A percentile compares a stretch with the other conserved stretches of the same genome.
phyloP scores from a whole-genome alignment of 1,140 invertebrate genomes.

The Drosophila aff. region DNA sequence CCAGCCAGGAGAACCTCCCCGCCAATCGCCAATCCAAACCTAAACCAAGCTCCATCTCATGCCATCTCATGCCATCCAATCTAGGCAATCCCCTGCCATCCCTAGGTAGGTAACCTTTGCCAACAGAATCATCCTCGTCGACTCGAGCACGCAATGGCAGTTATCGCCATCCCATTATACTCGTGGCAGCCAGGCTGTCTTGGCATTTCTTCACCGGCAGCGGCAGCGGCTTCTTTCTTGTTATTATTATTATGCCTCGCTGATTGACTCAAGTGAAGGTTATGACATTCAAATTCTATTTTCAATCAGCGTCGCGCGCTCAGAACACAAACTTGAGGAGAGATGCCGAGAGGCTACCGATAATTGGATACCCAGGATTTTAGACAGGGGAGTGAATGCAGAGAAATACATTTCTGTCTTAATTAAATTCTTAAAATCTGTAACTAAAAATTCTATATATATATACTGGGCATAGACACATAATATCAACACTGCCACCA shows the following conservation, averaged over 20 bases:
- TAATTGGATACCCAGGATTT: constrained; percentile 11
- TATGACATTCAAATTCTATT: constrained; percentile 81
- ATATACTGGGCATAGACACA: too few relatives aligned
- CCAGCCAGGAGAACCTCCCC: constrained; percentile 6
- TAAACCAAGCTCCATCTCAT: background rate
- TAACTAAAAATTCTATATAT: background rate
- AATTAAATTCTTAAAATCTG: background rate
- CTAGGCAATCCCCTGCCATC: background rate
- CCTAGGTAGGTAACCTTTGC: constrained; percentile 3
- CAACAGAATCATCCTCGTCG: constrained; percentile 26
- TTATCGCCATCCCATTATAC: constrained; percentile 17
- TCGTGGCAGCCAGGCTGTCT: background rate
- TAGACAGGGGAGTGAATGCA: background rate
- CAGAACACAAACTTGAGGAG: constrained; percentile 58
- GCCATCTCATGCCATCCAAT: background rate
- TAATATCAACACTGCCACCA: background rate
- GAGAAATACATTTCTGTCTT: background rate
- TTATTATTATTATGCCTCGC: constrained; percentile 29
- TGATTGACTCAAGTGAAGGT: constrained; percentile 74
- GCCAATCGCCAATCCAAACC: constrained; percentile 1
- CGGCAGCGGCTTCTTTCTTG: constrained; percentile 14
- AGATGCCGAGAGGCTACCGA: constrained; percentile 37
- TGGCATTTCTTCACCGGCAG: background rate
- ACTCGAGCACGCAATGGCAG: constrained; percentile 28
- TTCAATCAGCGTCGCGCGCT: constrained; percentile 63